Conservation (phyloP, 2,888 invertebrate genomes). For the Eilema griseolum region DNA sequence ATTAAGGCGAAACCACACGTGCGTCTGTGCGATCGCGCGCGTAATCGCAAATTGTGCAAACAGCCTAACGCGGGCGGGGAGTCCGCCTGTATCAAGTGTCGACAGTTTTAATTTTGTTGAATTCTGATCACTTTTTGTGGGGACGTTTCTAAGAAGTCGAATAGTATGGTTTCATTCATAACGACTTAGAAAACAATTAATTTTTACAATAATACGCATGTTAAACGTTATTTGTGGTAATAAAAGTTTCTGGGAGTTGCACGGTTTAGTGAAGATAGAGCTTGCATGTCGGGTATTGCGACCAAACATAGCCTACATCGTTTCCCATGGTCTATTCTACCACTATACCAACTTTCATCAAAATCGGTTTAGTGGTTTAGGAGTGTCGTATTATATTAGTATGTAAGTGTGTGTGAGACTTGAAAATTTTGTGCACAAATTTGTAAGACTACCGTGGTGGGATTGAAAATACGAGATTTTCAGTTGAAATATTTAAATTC, state of each 20-base stretch:
- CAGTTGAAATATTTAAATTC: too few species aligned
- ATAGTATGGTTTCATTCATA: conserved; percentile 29
- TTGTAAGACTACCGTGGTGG: not conserved
- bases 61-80: conserved; percentile 43
- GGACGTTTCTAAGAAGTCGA: conserved; percentile 12
- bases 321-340: too few species aligned
- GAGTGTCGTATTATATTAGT: too few species aligned
- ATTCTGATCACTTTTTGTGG: conserved; percentile 31
- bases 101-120: conserved; percentile 49
- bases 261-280: too few species aligned
- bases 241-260: not conserved
- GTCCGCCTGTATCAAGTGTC: conserved; percentile 47
- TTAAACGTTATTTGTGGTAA: not conserved
- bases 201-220: not conserved
- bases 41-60: conserved; percentile 59
- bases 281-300: too few species aligned
- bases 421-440: not conserved
- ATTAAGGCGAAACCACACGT: conserved; percentile 53
- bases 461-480: too few species aligned
- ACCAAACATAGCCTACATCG: too few species aligned
- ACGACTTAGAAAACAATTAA: not conserved
- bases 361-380: too few species aligned
- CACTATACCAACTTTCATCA: too few species aligned
- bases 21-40: conserved; percentile 45
- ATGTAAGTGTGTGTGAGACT: too few species aligned